Percentiles rank a stretch among this genome's conserved stretches.
phyloP scores from a whole-genome alignment of 2,888 invertebrate species.

The Myopa tessellatipennis region DNA sequence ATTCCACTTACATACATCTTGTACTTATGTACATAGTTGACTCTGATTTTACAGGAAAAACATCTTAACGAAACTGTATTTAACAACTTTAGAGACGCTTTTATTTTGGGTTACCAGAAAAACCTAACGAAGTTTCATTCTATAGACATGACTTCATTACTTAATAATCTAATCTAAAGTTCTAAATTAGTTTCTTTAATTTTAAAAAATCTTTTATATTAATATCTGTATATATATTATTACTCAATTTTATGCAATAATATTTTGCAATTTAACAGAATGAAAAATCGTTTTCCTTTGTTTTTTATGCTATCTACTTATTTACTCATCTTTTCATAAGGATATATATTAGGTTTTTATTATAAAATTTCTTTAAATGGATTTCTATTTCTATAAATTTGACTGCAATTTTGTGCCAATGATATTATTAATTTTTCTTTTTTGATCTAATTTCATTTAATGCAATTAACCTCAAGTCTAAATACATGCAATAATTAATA shows the following conservation, averaged over 20 bases:
- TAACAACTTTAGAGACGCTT: no score
- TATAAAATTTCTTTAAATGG: conserved; percentile 36
- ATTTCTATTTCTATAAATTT: conserved; percentile 47
- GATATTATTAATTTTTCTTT: conserved; percentile 51
- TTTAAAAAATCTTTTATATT: neutral
- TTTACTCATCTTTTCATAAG: conserved; percentile 33
- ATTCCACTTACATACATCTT: no score
- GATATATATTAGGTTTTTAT: conserved; percentile 28
- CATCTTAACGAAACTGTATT: no score
- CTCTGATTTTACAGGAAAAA: no score
- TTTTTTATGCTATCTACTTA: conserved; percentile 36
- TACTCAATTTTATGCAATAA: neutral
- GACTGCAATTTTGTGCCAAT: conserved; percentile 67
- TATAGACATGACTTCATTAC: no score
- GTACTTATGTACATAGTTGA: no score
- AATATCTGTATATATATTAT: neutral
- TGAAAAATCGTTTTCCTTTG: conserved; percentile 27
- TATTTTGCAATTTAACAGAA: neutral
- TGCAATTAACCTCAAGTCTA: neutral
- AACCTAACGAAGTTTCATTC: no score
- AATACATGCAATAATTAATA: neutral
- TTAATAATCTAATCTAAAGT: neutral
- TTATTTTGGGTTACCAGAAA: no score
- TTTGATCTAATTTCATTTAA: conserved; percentile 12
- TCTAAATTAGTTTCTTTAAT: neutral